Evolutionary conservation across 2,113 vertebrate genomes (phyloP).

Genomic region (Rousettus leschenaultii): DNA sequence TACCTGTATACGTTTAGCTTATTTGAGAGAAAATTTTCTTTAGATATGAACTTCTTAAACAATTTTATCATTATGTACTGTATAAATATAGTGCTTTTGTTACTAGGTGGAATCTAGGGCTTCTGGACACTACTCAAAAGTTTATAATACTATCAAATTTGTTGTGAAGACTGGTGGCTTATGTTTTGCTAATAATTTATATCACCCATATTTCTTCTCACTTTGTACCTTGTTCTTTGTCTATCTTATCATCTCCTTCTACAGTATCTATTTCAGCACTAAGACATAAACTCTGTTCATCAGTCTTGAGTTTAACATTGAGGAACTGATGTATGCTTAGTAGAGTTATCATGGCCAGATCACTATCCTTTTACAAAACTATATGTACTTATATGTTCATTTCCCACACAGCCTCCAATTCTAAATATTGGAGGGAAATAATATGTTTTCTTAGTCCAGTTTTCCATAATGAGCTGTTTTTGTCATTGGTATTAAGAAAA

Average conservation of each 20-base stretch:
- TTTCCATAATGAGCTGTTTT: background rate
- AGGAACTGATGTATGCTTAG: background rate
- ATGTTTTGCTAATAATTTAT: conserved; percentile 15
- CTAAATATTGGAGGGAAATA: background rate
- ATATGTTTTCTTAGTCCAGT: background rate
- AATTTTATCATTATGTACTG: background rate
- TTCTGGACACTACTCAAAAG: background rate
- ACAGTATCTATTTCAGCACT: background rate
- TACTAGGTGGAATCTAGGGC: background rate
- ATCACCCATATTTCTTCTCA: background rate
- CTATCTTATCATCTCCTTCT: background rate
- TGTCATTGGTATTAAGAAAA: background rate
- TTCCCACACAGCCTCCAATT: background rate
- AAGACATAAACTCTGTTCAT: background rate
- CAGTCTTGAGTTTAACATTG: background rate
- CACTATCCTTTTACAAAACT: background rate
- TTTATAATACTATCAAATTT: conserved; percentile 4
- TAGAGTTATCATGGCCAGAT: background rate
- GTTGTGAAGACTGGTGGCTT: background rate
- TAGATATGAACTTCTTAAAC: background rate
- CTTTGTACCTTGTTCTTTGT: conserved; percentile 13
- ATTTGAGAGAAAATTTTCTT: conserved; percentile 20
- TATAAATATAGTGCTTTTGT: conserved; percentile 8
- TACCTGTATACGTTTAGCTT: background rate
- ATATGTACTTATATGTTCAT: background rate